These are phyloP conservation scores for Condylura cristata DNA, from an alignment of 2,113 vertebrate genomes.

Conservation along the genomic window DNA sequence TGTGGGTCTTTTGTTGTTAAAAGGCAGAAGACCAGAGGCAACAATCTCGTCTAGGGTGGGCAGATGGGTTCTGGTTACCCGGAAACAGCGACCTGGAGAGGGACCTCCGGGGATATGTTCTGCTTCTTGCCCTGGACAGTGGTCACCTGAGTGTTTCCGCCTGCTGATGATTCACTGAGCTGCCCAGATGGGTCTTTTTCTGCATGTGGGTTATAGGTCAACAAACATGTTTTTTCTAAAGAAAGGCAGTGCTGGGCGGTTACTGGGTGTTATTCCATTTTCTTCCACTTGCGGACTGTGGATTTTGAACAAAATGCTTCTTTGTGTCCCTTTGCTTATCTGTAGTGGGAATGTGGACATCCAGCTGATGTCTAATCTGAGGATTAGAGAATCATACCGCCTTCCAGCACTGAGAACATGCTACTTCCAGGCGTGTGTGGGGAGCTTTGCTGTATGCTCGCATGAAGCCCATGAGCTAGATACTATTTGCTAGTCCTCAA, in stretches of 20 bases:
- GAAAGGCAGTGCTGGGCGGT: not conserved
- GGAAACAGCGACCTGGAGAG: not conserved
- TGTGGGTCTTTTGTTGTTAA: not conserved
- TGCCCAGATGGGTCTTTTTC: not conserved
- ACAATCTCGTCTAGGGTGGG: no score
- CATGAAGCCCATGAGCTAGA: not conserved
- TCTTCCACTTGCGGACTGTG: no score
- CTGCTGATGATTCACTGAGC: not conserved
- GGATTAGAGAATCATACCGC: not conserved
- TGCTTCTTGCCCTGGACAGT: no score
- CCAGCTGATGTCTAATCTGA: not conserved
- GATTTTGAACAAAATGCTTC: no score
- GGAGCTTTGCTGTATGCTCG: not conserved
- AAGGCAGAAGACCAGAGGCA: not conserved
- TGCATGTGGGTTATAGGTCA: not conserved
- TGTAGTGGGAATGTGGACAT: not conserved
- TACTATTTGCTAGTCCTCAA: no score
- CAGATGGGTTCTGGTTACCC: not conserved
- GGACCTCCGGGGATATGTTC: not conserved
- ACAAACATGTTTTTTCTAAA: not conserved
- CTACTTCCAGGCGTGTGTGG: no score
- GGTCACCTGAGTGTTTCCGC: not conserved
- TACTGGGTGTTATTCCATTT: no score
- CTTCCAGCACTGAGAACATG: fast-evolving
- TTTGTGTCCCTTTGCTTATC: no score